Percentiles rank a stretch among this genome's conserved stretches.
These are phyloP conservation scores for Lepisosteus osseus DNA, from an alignment of 2,113 vertebrate species.

Conservation along the genomic window DNA sequence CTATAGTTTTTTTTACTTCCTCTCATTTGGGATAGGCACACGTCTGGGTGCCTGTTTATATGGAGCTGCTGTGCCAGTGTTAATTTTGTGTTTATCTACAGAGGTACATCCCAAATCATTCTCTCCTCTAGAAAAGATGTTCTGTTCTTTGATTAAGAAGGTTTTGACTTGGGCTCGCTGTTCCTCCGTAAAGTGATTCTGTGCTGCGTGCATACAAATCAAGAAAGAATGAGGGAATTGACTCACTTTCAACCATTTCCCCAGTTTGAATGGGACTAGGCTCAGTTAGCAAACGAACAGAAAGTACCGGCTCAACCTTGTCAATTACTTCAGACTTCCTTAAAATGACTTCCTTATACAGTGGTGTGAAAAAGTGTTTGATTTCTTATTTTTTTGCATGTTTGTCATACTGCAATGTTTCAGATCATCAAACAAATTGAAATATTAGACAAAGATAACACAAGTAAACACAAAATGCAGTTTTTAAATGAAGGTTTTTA, in stretches of 20 bases:
- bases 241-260: neutral
- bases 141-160: neutral
- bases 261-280: neutral
- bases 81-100: neutral
- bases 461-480: too few species aligned
- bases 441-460: too few species aligned
- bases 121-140: neutral
- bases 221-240: neutral
- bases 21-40: neutral
- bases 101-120: neutral
- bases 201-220: neutral
- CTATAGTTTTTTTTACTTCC: neutral
- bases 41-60: neutral
- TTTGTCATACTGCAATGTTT: too few species aligned
- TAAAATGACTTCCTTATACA: too few species aligned
- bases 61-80: neutral
- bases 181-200: neutral
- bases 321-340: neutral
- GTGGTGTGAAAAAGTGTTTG: too few species aligned
- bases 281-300: neutral
- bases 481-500: too few species aligned
- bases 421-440: too few species aligned
- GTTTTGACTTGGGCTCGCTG: neutral
- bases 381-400: too few species aligned
- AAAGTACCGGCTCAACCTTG: neutral